Conservation (phyloP, 2,797 vertebrate genomes). For the Urocyon cinereoargenteus region DNA sequence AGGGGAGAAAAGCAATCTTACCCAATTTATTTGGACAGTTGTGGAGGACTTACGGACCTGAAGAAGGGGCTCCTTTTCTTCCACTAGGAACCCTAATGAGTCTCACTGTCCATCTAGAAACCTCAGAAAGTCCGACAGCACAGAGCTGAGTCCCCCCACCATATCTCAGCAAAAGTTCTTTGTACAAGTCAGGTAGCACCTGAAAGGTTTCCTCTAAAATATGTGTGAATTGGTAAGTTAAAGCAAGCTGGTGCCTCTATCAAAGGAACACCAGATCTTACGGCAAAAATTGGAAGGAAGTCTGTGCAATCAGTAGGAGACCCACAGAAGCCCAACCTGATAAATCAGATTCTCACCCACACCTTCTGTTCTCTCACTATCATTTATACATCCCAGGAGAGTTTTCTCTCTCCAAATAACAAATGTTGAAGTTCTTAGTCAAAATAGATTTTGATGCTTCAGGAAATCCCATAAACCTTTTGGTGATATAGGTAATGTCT, state of each 20-base stretch:
- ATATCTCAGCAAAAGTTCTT: background rate
- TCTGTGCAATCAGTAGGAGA: background rate
- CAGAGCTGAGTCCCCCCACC: background rate
- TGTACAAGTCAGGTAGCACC: background rate
- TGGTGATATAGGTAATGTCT: background rate
- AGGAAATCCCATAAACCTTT: constrained; percentile 14
- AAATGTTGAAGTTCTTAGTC: background rate
- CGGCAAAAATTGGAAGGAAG: background rate
- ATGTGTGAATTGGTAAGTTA: background rate
- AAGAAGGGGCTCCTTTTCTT: background rate
- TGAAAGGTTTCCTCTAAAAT: background rate
- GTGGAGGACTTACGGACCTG: background rate
- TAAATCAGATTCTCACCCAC: background rate
- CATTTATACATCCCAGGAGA: background rate
- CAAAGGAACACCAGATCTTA: constrained; percentile 7
- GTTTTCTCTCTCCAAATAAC: background rate
- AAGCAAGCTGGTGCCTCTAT: background rate
- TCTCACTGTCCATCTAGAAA: background rate
- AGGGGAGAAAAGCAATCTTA: background rate
- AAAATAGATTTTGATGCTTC: background rate
- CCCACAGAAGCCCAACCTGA: background rate
- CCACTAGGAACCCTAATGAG: background rate
- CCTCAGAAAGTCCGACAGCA: background rate
- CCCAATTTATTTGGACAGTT: background rate
- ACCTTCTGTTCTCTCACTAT: background rate